These are phyloP conservation scores for Lomographa bimaculata DNA, from an alignment of 2,888 invertebrate species.

Conservation along the genomic window DNA sequence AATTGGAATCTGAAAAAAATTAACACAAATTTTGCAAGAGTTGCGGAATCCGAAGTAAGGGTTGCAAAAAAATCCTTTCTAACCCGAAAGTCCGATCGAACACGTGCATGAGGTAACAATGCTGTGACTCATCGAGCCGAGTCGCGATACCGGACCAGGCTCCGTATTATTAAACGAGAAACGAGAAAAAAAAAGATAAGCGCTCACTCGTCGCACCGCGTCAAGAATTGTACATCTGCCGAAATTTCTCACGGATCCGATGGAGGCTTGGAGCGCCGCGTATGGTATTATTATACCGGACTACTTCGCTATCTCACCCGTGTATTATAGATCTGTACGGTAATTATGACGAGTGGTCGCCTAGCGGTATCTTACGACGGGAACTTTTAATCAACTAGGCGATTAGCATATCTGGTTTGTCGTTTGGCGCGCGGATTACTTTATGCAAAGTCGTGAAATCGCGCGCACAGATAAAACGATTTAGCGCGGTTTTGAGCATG, in stretches of 20 bases:
- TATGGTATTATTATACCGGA: slow-evolving; percentile 74
- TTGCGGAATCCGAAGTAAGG: slow-evolving; percentile 81
- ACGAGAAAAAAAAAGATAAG: slow-evolving; percentile 74
- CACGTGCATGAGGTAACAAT: slow-evolving; percentile 78
- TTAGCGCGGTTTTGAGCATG: slow-evolving; percentile 19
- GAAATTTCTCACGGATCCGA: slow-evolving; percentile 81
- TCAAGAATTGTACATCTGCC: slow-evolving; percentile 84
- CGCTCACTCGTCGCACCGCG: slow-evolving; percentile 75
- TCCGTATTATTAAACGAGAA: slow-evolving; percentile 67
- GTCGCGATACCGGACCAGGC: slow-evolving; percentile 62
- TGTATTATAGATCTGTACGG: slow-evolving; percentile 62
- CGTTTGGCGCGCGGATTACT: slow-evolving; percentile 44
- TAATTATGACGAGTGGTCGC: slow-evolving; percentile 71
- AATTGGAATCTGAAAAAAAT: slow-evolving; percentile 58
- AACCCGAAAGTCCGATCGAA: slow-evolving; percentile 75
- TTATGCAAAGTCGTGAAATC: slow-evolving; percentile 40
- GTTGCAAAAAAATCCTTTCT: slow-evolving; percentile 80
- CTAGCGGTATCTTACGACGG: slow-evolving; percentile 69
- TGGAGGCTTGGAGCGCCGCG: slow-evolving; percentile 46
- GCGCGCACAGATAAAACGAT: slow-evolving; percentile 21
- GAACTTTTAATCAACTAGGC: slow-evolving; percentile 68
- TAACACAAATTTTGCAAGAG: slow-evolving; percentile 82
- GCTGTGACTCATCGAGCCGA: slow-evolving; percentile 69
- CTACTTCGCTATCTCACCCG: slow-evolving; percentile 65
- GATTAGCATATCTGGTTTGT: slow-evolving; percentile 67